Percentiles rank a stretch among this genome's conserved stretches.
phyloP scores from a whole-genome alignment of 1,140 invertebrate species.

The Drosophila tristis region DNA sequence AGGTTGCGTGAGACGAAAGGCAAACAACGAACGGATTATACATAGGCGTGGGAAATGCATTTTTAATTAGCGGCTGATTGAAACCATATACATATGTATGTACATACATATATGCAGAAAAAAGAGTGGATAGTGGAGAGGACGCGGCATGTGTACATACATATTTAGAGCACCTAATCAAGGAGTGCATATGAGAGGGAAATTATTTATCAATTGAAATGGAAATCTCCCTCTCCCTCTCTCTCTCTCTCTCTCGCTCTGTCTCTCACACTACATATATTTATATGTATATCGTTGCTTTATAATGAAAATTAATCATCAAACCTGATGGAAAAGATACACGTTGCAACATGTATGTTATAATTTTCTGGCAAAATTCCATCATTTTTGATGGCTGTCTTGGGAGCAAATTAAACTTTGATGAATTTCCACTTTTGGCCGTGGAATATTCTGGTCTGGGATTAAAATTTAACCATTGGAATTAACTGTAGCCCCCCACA shows the following conservation, averaged over 20 bases:
- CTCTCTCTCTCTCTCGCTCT: not conserved
- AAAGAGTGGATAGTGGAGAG: too few relatives aligned
- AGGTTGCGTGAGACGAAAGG: slow-evolving; percentile 42
- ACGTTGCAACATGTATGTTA: not conserved
- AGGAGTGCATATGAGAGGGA: not conserved
- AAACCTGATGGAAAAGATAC: slow-evolving; percentile 20
- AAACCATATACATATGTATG: slow-evolving; percentile 28
- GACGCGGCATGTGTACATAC: too few relatives aligned
- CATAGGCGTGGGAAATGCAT: slow-evolving; percentile 54
- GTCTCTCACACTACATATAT: too few relatives aligned
- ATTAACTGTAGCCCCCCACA: not conserved
- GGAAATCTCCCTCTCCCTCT: too few relatives aligned
- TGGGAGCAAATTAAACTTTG: slow-evolving; percentile 34
- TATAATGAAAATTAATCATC: slow-evolving; percentile 29
- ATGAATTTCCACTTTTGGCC: slow-evolving; percentile 25
- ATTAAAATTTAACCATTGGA: slow-evolving; percentile 36
- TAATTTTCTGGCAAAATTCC: slow-evolving; percentile 15
- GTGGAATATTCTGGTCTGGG: not conserved
- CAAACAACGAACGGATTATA: slow-evolving; percentile 34
- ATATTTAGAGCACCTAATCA: slow-evolving; percentile 2
- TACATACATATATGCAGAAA: not conserved
- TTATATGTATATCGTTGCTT: not conserved
- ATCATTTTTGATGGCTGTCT: not conserved
- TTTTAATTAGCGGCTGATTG: slow-evolving; percentile 66
- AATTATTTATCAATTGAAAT: slow-evolving; percentile 20